These are phyloP conservation scores for Tokudaia muenninki DNA, from an alignment of 2,797 vertebrate species.

Conservation along the genomic window DNA sequence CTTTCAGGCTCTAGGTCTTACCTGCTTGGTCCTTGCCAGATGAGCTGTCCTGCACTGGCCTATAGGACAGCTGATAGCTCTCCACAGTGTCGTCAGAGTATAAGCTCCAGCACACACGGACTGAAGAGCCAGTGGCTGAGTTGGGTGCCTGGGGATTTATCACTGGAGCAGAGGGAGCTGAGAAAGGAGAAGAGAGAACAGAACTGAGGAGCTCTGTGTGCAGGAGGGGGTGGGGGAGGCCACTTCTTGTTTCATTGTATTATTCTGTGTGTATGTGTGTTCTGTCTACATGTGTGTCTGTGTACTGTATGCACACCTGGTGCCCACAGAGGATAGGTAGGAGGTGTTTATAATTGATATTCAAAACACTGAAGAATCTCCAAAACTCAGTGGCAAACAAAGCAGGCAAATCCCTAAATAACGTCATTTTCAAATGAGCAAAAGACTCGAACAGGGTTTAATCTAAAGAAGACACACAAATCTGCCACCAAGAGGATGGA, in stretches of 20 bases:
- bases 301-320: background rate
- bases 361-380: background rate
- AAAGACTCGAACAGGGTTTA: background rate
- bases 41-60: conserved; percentile 89
- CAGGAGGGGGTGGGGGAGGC: fast-evolving
- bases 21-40: conserved; percentile 87
- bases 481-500: background rate
- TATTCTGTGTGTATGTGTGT: background rate
- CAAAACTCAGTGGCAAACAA: background rate
- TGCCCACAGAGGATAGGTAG: background rate
- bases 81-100: conserved; percentile 97
- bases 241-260: background rate
- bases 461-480: background rate
- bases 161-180: conserved; percentile 97
- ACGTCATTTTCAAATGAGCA: background rate
- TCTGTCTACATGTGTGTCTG: background rate
- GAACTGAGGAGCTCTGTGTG: background rate
- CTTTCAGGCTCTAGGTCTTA: conserved; percentile 74
- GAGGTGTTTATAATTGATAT: background rate
- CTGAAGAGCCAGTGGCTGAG: conserved; percentile 93
- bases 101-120: conserved; percentile 96
- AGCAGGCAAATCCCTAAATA: background rate
- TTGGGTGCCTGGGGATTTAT: conserved; percentile 95
- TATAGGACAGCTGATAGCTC: conserved; percentile 93
- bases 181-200: background rate